A percentile compares a stretch with the other conserved stretches of the same genome.
Conservation (phyloP, 2,888 invertebrate genomes). For the Strigamia transsilvanica region DNA sequence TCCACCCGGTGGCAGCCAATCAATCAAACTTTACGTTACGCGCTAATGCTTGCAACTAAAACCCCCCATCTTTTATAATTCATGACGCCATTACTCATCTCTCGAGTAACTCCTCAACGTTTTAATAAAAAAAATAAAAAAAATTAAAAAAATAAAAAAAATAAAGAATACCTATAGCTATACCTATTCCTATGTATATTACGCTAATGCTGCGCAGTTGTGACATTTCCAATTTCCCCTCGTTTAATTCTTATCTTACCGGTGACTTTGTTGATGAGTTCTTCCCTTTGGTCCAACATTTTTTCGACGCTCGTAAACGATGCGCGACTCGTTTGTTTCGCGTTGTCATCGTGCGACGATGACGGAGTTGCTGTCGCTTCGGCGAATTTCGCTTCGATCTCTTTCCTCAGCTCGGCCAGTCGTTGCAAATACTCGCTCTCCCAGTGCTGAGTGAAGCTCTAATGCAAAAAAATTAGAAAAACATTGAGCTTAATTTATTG, state of each 20-base stretch:
- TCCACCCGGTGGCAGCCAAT: neutral
- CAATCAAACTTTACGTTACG: slow-evolving; percentile 19
- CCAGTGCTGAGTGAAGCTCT: slow-evolving; percentile 50
- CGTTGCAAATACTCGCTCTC: slow-evolving; percentile 48
- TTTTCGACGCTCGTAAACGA: neutral
- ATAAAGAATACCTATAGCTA: too few relatives aligned
- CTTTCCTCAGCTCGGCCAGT: slow-evolving; percentile 29
- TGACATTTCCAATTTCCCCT: too few relatives aligned
- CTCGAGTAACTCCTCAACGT: too few relatives aligned
- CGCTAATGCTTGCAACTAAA: neutral
- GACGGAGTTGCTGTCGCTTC: neutral
- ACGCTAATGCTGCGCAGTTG: too few relatives aligned
- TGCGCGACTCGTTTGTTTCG: neutral
- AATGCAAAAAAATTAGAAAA: neutral
- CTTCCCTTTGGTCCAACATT: slow-evolving; percentile 40
- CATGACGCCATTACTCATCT: slow-evolving; percentile 26
- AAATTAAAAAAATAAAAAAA: too few relatives aligned
- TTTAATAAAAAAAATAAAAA: too few relatives aligned
- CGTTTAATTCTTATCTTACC: neutral
- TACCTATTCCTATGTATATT: too few relatives aligned
- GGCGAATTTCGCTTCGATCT: slow-evolving; percentile 51
- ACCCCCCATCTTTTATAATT: slow-evolving; percentile 28
- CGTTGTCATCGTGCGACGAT: neutral
- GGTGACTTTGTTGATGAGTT: slow-evolving; percentile 46
- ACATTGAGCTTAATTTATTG: neutral